Evolutionary conservation across 2,797 vertebrate genomes (phyloP), one percentile per base, ranked within the genome.

Genomic region (Xiphorhynchus erythropygius): DNA sequence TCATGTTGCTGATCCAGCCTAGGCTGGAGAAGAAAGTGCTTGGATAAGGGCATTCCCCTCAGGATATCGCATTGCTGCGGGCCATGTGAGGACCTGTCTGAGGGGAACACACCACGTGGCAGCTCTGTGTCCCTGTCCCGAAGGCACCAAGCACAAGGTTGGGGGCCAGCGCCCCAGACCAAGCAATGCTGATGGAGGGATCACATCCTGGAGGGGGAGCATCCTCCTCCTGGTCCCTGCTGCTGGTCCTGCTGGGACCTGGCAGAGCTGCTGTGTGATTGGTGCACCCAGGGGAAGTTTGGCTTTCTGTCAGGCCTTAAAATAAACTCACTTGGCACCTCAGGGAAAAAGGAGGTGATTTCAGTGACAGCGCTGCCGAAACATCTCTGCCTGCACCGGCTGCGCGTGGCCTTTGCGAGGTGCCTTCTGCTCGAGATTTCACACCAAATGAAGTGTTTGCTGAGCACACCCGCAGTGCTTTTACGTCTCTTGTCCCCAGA

Each of bases 31-130:
- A 63, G 32, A 28, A n/a, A 32, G 53, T 5, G 5, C n/a, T 63
- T 16, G 82, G 82, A 14, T 76, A 47, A 25, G 44, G 56, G 47
- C 64, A 70, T 63, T 56, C 10, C 6, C 2, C 52, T 76, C 0
- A 0, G 55, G 46, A 17, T 50, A 44, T 33, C 3, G 0, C 46
- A 53, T 14, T 47, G 33, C 47, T 0, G 0, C 25, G 68, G 42
- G 7, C 49, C 5, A 0, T 5, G 18, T 1, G 2, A 67, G 59
- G 65, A 57, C 55, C 33, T 57, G 28, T 44, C 46, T 60, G 69
- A 47, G 62, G 2, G 52, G 60, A 44, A 11, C 37, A 30, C 11
- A 10, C 2, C 39, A 10, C 0, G 2, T 25, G 53, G 53, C 67
- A 85, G 13, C 63, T 65, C 28, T 0, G 1, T 49, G 32, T 47